Percentiles rank a stretch among this genome's conserved stretches.
Evolutionary conservation across 2,797 vertebrate genomes (phyloP).

Genomic region (Apodemus agrarius): DNA sequence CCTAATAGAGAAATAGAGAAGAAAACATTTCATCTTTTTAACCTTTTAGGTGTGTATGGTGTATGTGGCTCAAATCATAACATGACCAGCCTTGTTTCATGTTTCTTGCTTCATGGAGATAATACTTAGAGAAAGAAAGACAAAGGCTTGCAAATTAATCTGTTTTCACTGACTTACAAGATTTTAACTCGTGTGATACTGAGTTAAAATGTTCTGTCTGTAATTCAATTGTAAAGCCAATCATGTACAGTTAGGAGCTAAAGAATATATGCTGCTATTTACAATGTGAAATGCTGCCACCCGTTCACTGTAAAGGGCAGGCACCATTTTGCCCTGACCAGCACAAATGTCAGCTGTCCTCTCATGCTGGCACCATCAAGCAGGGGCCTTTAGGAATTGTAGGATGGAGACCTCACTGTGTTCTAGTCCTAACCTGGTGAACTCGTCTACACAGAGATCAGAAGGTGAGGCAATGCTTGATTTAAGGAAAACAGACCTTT

Average conservation of each 20-base stretch:
- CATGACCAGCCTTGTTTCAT: slow-evolving; percentile 49
- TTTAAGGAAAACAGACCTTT: slow-evolving; percentile 14
- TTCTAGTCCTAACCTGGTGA: neutral
- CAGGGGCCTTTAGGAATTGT: neutral
- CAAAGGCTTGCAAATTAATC: slow-evolving; percentile 52
- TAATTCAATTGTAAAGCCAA: slow-evolving; percentile 40
- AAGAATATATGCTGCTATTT: slow-evolving; percentile 44
- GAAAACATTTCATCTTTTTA: slow-evolving; percentile 60
- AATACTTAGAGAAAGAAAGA: neutral
- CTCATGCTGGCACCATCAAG: neutral
- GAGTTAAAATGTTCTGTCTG: slow-evolving; percentile 53
- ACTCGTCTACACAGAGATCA: slow-evolving; percentile 7
- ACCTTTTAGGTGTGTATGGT: slow-evolving; percentile 41
- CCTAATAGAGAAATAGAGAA: slow-evolving; percentile 48
- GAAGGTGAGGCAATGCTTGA: neutral
- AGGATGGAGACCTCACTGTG: neutral
- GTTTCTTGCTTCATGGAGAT: slow-evolving; percentile 51
- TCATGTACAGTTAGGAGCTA: slow-evolving; percentile 30
- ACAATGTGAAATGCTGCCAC: neutral
- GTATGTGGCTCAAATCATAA: slow-evolving; percentile 52
- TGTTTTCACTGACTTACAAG: slow-evolving; percentile 60
- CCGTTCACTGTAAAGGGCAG: neutral
- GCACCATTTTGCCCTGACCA: neutral
- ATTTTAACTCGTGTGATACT: slow-evolving; percentile 26
- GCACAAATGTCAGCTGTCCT: neutral